Percentiles rank a stretch among this genome's conserved stretches.
These are phyloP conservation scores for Muscicapa striata DNA, from an alignment of 2,797 vertebrate species.

Conservation along the genomic window DNA sequence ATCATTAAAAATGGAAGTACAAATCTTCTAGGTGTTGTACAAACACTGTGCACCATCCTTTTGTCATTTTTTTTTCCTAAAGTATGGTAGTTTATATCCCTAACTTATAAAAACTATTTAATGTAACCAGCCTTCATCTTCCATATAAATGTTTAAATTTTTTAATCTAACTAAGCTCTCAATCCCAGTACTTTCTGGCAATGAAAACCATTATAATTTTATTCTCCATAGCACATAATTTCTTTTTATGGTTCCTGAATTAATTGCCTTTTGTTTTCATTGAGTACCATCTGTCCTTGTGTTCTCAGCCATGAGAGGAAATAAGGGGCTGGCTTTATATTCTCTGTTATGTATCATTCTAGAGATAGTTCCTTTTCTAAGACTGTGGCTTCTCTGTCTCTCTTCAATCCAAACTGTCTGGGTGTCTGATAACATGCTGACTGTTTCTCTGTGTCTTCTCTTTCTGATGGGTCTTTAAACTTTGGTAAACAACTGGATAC, in stretches of 20 bases:
- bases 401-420: background rate
- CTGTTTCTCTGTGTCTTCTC: background rate
- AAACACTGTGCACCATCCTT: background rate
- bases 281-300: background rate
- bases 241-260: slow-evolving; percentile 30
- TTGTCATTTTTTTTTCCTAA: background rate
- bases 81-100: background rate
- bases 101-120: background rate
- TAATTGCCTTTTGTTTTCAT: slow-evolving; percentile 41
- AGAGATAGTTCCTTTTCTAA: background rate
- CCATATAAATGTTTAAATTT: background rate
- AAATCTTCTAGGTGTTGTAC: background rate
- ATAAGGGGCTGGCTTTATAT: background rate
- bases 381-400: background rate
- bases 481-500: background rate
- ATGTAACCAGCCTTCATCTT: background rate
- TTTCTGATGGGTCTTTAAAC: background rate
- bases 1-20: background rate
- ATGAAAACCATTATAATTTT: background rate
- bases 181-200: background rate
- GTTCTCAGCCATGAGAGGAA: background rate
- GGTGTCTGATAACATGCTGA: background rate
- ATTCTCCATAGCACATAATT: background rate
- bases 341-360: background rate
- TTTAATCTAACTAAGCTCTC: slow-evolving; percentile 18